Evolutionary conservation across 2,797 vertebrate genomes (phyloP).

Genomic region (Sitta carolinensis): DNA sequence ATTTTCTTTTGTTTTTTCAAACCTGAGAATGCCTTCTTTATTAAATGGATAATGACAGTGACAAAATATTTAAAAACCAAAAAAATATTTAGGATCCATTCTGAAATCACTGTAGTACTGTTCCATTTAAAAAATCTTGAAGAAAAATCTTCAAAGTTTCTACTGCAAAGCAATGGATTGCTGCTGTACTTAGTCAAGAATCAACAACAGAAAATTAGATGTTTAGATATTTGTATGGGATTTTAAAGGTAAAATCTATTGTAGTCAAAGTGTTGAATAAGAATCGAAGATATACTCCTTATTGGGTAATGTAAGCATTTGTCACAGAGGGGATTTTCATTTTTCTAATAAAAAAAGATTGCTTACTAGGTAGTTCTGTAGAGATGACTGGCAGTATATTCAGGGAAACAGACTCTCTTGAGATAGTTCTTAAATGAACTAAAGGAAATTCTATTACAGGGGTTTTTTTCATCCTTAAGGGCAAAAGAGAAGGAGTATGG

Average conservation of each 20-base stretch:
- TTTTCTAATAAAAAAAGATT: not conserved
- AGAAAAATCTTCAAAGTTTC: not conserved
- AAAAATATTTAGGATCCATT: not conserved
- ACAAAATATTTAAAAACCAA: not conserved
- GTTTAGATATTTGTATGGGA: not conserved
- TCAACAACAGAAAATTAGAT: not conserved
- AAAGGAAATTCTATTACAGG: not conserved
- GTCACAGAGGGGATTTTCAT: not conserved
- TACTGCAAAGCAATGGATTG: not conserved
- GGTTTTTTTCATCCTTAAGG: not conserved
- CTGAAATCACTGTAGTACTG: not conserved
- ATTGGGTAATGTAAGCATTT: not conserved
- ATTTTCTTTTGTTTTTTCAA: not conserved
- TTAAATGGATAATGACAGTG: not conserved
- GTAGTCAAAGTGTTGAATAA: not conserved
- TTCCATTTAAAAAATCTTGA: not conserved
- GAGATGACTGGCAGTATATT: not conserved
- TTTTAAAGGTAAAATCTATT: not conserved
- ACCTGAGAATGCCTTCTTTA: not conserved
- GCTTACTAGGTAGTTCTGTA: not conserved
- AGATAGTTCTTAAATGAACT: not conserved
- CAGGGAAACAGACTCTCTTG: not conserved
- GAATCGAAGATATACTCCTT: not conserved
- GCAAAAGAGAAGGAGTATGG: not conserved
- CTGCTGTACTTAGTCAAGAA: not conserved